Evolutionary conservation across 30 jellyfish, hydroid and myxozoan species (phyloP).

Genomic region (Aurelia sp.): DNA sequence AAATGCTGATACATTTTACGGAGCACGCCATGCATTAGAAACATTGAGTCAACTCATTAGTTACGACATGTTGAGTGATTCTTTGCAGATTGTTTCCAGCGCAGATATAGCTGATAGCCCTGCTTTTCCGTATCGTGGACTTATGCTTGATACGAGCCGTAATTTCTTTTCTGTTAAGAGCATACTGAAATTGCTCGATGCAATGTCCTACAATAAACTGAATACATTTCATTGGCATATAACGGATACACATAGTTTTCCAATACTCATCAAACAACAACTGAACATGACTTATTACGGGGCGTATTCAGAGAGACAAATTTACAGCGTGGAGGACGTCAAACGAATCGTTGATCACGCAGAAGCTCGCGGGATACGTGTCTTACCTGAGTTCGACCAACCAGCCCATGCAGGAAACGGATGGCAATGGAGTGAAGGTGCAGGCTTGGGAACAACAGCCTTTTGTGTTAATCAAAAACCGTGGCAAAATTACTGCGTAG

Average conservation of each 20-base stretch:
- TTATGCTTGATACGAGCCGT: slow-evolving; percentile 73
- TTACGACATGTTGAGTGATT: slow-evolving; percentile 54
- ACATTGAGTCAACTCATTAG: slow-evolving; percentile 85
- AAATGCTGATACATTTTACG: slow-evolving; percentile 65
- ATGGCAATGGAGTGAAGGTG: slow-evolving; percentile 71
- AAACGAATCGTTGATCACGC: slow-evolving; percentile 42
- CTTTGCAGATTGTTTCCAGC: slow-evolving; percentile 75
- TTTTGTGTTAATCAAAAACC: slow-evolving; percentile 63
- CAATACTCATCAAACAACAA: slow-evolving; percentile 36
- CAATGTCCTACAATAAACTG: slow-evolving; percentile 74
- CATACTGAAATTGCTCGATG: slow-evolving; percentile 45
- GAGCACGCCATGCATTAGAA: slow-evolving; percentile 91
- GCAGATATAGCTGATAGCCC: slow-evolving; percentile 71
- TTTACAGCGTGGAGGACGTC: slow-evolving; percentile 52
- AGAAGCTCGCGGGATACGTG: slow-evolving; percentile 50
- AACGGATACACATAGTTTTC: slow-evolving; percentile 71
- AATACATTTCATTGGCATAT: slow-evolving; percentile 76
- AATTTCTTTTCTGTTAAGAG: slow-evolving; percentile 65
- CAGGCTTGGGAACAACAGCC: slow-evolving; percentile 67
- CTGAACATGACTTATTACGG: slow-evolving; percentile 60
- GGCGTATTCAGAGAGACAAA: slow-evolving; percentile 56
- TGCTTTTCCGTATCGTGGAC: slow-evolving; percentile 68
- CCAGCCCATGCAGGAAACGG: slow-evolving; percentile 84
- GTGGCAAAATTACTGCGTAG: slow-evolving; percentile 61
- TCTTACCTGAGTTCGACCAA: slow-evolving; percentile 79